phyloP scores from a whole-genome alignment of 2,888 invertebrate genomes.

The Odontocerum albicorne region DNA sequence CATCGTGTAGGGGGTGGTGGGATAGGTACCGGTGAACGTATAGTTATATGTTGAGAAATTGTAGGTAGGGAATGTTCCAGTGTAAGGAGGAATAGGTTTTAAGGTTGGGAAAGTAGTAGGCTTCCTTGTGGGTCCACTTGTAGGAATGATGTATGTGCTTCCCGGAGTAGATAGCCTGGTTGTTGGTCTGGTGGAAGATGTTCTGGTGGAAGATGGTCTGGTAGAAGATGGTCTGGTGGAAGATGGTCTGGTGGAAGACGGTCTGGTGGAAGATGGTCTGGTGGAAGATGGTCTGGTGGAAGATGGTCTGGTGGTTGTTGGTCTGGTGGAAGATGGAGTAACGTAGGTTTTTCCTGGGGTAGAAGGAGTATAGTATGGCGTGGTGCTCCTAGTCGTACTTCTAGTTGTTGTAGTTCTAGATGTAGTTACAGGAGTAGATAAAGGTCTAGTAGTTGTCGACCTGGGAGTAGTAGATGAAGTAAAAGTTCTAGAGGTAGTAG shows the following conservation, averaged over 20 bases:
- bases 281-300: background rate
- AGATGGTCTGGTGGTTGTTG: background rate
- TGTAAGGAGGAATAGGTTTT: conserved; percentile 7
- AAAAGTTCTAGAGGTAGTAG: too few species aligned
- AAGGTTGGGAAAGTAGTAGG: conserved; percentile 3
- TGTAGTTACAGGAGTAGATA: background rate
- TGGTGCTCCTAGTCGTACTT: background rate
- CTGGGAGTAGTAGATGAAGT: background rate
- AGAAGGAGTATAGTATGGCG: background rate
- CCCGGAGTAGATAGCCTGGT: conserved; percentile 9
- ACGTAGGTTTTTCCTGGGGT: background rate
- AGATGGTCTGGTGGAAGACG: background rate
- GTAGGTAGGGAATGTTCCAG: conserved; percentile 17
- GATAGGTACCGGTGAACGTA: conserved; percentile 15
- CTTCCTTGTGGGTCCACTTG: background rate
- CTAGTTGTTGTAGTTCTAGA: background rate
- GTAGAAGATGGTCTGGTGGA: background rate
- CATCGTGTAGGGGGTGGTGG: conserved; percentile 1
- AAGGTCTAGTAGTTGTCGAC: background rate
- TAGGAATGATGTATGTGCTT: conserved; percentile 8
- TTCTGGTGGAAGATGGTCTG: background rate
- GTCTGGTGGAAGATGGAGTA: conserved; percentile 3
- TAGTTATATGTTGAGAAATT: conserved; percentile 1
- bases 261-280: background rate
- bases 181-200: background rate